phyloP scores from a whole-genome alignment of 2,797 vertebrate species.

The Pitangus sulphuratus region DNA sequence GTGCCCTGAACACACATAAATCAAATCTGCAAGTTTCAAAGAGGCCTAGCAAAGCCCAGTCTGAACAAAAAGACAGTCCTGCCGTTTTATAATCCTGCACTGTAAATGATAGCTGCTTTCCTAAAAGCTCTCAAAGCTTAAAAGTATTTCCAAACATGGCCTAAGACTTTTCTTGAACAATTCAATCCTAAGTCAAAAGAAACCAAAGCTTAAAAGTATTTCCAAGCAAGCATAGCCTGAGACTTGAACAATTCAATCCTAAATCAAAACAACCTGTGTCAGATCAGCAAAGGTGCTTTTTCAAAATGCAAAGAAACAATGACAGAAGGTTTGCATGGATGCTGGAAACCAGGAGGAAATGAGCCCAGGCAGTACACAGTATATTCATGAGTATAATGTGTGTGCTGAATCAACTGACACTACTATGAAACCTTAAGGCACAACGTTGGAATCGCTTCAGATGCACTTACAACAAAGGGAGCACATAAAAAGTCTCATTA shows the following conservation, averaged over 20 bases:
- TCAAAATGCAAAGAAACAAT: not conserved
- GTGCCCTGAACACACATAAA: not conserved
- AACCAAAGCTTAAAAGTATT: not conserved
- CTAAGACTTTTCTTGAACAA: not conserved
- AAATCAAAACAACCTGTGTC: not conserved
- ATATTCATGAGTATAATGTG: fast-evolving
- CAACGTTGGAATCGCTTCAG: not conserved
- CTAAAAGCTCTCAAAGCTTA: not conserved
- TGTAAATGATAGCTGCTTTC: not conserved
- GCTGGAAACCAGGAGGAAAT: not conserved
- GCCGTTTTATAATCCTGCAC: not conserved
- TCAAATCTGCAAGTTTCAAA: not conserved
- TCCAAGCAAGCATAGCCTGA: not conserved
- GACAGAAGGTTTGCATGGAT: not conserved
- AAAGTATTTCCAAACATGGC: not conserved
- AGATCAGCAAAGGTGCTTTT: not conserved
- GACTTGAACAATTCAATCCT: not conserved
- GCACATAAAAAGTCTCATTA: not conserved
- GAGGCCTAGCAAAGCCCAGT: not conserved
- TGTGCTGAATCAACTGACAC: not conserved
- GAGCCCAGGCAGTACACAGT: not conserved
- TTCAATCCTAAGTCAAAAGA: not conserved
- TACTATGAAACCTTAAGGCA: not conserved
- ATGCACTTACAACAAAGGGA: not conserved
- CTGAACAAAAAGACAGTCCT: not conserved